These are phyloP conservation scores for Liodrosophila aerea DNA, from an alignment of 2,888 invertebrate species.

Conservation along the genomic window DNA sequence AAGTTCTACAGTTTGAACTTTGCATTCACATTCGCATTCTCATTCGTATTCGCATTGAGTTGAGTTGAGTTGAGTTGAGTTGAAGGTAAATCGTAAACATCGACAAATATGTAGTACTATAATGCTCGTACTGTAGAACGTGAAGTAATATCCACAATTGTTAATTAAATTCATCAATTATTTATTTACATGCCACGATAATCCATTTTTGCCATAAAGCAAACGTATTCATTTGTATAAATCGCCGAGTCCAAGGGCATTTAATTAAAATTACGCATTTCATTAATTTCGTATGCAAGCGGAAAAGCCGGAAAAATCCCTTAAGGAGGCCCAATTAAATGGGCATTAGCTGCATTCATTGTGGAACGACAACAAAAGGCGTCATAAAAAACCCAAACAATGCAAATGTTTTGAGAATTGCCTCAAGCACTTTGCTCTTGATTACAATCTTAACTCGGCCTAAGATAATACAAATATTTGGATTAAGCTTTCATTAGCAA, in stretches of 20 bases:
- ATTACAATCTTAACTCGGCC: slow-evolving; percentile 26
- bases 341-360: slow-evolving; percentile 49
- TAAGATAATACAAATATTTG: slow-evolving; percentile 31
- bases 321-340: slow-evolving; percentile 62
- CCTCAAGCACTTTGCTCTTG: slow-evolving; percentile 30
- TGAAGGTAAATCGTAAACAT: too few species aligned
- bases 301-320: slow-evolving; percentile 25
- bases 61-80: too few species aligned
- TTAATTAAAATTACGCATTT: slow-evolving; percentile 41
- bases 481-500: slow-evolving; percentile 33
- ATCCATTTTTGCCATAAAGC: too few species aligned
- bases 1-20: not conserved
- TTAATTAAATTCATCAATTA: not conserved
- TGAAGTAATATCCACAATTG: slow-evolving; percentile 13
- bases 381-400: slow-evolving; percentile 21
- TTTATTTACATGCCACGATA: slow-evolving; percentile 9
- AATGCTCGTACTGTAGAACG: too few species aligned
- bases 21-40: too few species aligned
- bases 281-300: slow-evolving; percentile 36
- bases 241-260: slow-evolving; percentile 3
- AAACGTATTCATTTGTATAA: too few species aligned
- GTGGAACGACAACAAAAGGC: slow-evolving; percentile 1
- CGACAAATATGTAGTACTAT: too few species aligned
- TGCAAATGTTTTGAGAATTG: slow-evolving; percentile 21
- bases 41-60: too few species aligned